phyloP scores from a whole-genome alignment of 2,113 vertebrate species.

The Elaphurus davidianus region DNA sequence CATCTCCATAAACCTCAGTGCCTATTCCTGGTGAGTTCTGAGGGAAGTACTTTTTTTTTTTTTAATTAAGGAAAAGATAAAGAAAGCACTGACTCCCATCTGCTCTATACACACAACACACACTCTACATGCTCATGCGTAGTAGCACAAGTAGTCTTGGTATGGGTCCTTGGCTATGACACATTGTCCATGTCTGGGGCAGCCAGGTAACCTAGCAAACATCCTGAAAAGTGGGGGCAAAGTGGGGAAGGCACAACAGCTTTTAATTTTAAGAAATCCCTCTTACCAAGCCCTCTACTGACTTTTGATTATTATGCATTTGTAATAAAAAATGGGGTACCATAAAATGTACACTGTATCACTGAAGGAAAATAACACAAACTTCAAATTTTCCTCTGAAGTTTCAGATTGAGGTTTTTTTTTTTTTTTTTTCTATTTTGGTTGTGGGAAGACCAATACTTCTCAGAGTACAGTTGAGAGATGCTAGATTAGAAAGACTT shows the following conservation, averaged over 20 bases:
- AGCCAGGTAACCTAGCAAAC: background rate
- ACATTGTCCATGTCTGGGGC: background rate
- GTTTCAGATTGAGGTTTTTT: background rate
- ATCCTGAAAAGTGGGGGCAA: background rate
- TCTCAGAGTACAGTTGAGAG: background rate
- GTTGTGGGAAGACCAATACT: background rate
- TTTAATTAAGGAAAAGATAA: background rate
- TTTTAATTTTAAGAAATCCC: background rate
- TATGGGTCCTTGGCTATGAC: background rate
- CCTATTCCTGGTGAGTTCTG: background rate
- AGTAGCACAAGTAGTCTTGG: background rate
- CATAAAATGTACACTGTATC: background rate
- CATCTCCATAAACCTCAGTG: background rate
- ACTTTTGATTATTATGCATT: background rate
- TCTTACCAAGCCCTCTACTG: background rate
- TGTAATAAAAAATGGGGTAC: background rate
- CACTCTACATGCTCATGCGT: background rate
- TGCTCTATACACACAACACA: background rate
- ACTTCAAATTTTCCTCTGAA: background rate
- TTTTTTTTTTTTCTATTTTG: background rate
- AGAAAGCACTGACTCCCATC: background rate
- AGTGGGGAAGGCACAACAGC: background rate
- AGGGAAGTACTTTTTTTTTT: background rate
- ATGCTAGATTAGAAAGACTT: conserved; percentile 19
- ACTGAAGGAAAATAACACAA: background rate